phyloP scores from a whole-genome alignment of 1,140 invertebrate genomes.

The Manduca sexta region DNA sequence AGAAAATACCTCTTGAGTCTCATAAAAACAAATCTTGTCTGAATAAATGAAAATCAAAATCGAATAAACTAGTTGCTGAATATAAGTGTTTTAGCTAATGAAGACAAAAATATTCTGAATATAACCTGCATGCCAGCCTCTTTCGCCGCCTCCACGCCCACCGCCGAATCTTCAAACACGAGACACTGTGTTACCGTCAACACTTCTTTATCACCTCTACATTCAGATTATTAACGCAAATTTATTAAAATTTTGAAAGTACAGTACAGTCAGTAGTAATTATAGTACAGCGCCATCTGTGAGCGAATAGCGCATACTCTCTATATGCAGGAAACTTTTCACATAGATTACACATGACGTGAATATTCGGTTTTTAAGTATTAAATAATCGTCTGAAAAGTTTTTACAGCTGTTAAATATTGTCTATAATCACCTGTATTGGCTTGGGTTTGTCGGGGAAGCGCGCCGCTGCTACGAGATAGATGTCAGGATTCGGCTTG shows the following conservation, averaged over 20 bases:
- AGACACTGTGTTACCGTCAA: constrained; percentile 77
- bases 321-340: too few species aligned
- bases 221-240: too few species aligned
- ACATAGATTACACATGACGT: too few species aligned
- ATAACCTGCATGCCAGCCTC: constrained; percentile 89
- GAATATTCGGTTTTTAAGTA: too few species aligned
- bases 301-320: background rate
- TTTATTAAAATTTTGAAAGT: constrained; percentile 19
- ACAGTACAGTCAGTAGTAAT: background rate
- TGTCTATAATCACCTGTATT: background rate
- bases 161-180: constrained; percentile 93
- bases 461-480: constrained; percentile 78
- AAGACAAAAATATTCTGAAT: constrained; percentile 2
- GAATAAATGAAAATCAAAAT: too few species aligned
- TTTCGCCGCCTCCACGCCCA: constrained; percentile 85
- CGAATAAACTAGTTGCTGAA: too few species aligned
- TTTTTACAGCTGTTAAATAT: too few species aligned
- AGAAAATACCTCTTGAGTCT: too few species aligned
- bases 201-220: too few species aligned
- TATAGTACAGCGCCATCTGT: background rate
- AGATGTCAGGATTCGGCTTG: constrained; percentile 86
- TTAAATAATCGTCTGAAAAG: too few species aligned
- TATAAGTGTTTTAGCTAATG: too few species aligned
- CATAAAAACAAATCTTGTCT: too few species aligned
- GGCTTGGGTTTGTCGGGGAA: constrained; percentile 77